phyloP scores from a whole-genome alignment of 2,888 invertebrate species.

The Eilema griseolum region DNA sequence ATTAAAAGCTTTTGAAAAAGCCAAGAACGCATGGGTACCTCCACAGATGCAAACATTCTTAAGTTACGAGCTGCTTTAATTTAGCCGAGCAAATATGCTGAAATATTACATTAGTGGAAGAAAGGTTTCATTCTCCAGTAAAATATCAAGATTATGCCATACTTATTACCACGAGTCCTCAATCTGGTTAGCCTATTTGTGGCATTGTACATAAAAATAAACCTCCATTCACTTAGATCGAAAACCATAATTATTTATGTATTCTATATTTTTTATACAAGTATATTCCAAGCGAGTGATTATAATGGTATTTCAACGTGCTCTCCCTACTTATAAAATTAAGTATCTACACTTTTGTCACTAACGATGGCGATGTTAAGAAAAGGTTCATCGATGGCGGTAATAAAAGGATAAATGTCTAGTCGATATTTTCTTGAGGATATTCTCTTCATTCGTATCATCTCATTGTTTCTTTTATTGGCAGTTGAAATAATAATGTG shows the following conservation, averaged over 20 bases:
- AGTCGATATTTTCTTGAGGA: not conserved
- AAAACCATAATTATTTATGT: not conserved
- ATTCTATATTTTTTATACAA: not conserved
- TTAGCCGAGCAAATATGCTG: not conserved
- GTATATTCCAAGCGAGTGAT: conserved; percentile 6
- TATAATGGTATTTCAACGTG: conserved; percentile 17
- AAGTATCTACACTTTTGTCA: conserved; percentile 16
- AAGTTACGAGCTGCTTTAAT: not conserved
- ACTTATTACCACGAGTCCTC: not conserved
- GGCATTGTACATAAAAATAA: not conserved
- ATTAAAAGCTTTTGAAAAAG: too few relatives aligned
- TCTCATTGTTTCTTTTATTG: not conserved
- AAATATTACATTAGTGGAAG: not conserved
- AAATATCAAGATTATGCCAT: not conserved
- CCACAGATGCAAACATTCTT: not conserved
- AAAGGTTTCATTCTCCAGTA: not conserved
- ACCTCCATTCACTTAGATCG: not conserved
- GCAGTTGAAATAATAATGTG: not conserved
- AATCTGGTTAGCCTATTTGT: not conserved
- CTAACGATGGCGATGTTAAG: conserved; percentile 11
- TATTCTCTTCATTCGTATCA: not conserved
- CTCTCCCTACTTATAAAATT: conserved; percentile 31
- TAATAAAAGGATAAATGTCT: conserved; percentile 1
- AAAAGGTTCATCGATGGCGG: conserved; percentile 8
- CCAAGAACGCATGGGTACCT: too few relatives aligned